Conservation (phyloP, 2,113 vertebrate species). For the Pollimyrus isidori region DNA sequence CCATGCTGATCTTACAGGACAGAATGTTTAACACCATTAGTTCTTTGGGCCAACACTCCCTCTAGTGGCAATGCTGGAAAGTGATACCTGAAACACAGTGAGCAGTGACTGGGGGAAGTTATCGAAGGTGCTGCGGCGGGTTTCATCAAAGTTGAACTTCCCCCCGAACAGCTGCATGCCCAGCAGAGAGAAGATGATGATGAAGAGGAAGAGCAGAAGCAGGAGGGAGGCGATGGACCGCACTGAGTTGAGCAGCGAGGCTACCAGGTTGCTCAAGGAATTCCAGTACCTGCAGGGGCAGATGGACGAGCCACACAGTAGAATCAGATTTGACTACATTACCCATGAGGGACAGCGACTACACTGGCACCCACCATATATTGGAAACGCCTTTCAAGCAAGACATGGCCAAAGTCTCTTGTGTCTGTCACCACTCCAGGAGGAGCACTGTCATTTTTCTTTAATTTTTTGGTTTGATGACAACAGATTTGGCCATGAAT, state of each 20-base stretch:
- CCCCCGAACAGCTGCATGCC: conserved; percentile 99
- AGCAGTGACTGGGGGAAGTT: conserved; percentile 98
- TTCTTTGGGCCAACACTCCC: background rate
- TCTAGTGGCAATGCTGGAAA: background rate
- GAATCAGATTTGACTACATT: conserved; percentile 7
- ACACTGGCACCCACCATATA: conserved; percentile 10
- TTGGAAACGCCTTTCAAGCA: background rate
- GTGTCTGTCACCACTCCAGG: background rate
- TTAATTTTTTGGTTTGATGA: background rate
- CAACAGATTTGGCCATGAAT: background rate
- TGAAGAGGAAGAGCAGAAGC: conserved; percentile 98
- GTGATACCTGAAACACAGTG: conserved; percentile 90
- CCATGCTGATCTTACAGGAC: background rate
- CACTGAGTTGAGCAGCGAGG: conserved; percentile 93
- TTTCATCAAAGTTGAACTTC: conserved; percentile 98
- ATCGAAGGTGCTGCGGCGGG: conserved; percentile 91
- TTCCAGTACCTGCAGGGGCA: conserved; percentile 83
- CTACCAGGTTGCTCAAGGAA: conserved; percentile 95
- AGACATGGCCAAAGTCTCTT: background rate
- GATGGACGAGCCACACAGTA: background rate
- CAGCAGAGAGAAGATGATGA: conserved; percentile 98
- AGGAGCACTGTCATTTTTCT: background rate
- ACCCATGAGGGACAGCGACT: conserved; percentile 12
- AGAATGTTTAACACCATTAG: background rate
- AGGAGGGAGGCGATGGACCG: conserved; percentile 95